Conservation (phyloP, 92 coral and sea anemone species). For the Isaurus tuberculatus region DNA sequence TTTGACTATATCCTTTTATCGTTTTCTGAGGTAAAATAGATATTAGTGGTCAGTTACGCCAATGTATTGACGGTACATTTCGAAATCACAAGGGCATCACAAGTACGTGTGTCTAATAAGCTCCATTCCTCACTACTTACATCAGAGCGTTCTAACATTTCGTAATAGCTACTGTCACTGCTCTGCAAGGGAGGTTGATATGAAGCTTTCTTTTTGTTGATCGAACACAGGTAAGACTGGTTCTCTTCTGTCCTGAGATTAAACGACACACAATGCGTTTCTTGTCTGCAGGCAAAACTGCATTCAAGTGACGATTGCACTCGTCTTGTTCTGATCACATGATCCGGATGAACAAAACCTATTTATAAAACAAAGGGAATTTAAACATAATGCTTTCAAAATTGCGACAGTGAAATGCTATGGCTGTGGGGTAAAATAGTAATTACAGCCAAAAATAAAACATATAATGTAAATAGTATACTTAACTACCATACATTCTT, state of each 20-base stretch:
- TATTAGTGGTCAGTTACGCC: no score
- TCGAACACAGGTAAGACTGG: neutral
- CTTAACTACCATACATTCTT: no score
- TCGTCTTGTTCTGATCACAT: neutral
- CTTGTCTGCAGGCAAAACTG: conserved; percentile 21
- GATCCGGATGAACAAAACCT: conserved; percentile 24
- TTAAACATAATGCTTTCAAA: neutral
- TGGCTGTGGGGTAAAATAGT: no score
- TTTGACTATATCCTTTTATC: no score
- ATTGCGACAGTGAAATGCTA: no score
- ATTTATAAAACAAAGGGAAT: neutral
- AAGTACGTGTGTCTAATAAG: neutral
- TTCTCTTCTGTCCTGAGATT: neutral
- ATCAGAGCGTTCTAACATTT: conserved; percentile 1
- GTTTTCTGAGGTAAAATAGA: no score
- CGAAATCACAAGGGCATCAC: no score
- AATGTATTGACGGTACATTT: no score
- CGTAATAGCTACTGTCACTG: conserved; percentile 2
- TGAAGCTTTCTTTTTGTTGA: neutral
- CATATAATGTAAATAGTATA: no score
- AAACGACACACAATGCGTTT: conserved; percentile 7
- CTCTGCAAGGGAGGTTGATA: neutral
- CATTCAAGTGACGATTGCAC: conserved; percentile 19
- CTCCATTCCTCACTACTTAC: neutral
- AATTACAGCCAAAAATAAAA: no score